phyloP scores from a whole-genome alignment of 2,113 vertebrate genomes.

The Camelus dromedarius region DNA sequence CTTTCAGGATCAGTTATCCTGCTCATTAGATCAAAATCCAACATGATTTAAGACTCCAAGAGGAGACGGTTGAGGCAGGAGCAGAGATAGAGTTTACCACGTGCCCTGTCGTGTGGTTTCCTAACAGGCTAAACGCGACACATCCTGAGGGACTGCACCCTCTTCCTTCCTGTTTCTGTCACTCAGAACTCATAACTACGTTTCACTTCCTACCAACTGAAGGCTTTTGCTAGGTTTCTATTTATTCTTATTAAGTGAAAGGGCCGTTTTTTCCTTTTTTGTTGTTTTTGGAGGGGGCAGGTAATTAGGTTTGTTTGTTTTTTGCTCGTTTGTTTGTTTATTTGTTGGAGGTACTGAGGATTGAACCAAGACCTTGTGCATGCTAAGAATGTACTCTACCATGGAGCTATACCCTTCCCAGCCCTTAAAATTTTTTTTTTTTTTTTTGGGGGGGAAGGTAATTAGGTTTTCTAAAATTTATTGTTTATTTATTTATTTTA shows the following conservation, averaged over 20 bases:
- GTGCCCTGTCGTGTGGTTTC: background rate
- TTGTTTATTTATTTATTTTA: too few relatives aligned
- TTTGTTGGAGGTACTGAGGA: too few relatives aligned
- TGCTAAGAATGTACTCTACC: too few relatives aligned
- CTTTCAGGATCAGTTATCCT: background rate
- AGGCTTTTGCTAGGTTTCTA: background rate
- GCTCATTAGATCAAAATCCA: background rate
- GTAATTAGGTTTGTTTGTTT: too few relatives aligned
- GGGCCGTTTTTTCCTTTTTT: too few relatives aligned
- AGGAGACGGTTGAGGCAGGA: background rate
- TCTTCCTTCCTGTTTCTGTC: slow-evolving; percentile 68
- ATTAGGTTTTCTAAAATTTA: too few relatives aligned
- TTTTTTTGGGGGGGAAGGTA: too few relatives aligned
- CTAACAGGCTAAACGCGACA: background rate
- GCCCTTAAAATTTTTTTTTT: too few relatives aligned
- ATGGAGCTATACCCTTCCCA: too few relatives aligned
- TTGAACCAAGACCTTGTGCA: too few relatives aligned
- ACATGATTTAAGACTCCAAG: background rate
- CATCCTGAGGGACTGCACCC: background rate
- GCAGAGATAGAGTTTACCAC: background rate
- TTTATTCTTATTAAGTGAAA: background rate
- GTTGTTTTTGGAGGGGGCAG: too few relatives aligned
- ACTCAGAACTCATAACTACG: background rate
- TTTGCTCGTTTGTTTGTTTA: too few relatives aligned
- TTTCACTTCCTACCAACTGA: background rate